Conservation (phyloP, 2,113 vertebrate genomes). For the Pimephales promelas region DNA sequence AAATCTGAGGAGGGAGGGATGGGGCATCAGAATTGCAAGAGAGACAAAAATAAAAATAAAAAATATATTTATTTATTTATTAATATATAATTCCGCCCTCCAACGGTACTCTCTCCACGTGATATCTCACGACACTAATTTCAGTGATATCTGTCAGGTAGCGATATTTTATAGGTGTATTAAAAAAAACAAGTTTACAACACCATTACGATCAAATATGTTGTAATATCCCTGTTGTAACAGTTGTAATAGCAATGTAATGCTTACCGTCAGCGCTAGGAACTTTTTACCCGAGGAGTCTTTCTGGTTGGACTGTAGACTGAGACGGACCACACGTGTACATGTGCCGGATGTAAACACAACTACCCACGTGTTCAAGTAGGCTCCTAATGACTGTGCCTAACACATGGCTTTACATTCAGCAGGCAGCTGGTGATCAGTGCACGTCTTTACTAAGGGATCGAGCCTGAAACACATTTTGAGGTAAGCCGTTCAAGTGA, state of each 20-base stretch:
- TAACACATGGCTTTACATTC: neutral
- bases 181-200: neutral
- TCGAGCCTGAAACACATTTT: neutral
- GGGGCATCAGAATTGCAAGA: too few species aligned
- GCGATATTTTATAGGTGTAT: neutral
- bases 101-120: neutral
- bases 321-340: neutral
- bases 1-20: too few species aligned
- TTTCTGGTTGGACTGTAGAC: neutral
- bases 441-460: neutral
- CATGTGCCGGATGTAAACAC: constrained; percentile 31
- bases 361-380: constrained; percentile 13
- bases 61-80: too few species aligned
- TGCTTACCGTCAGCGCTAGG: neutral
- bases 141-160: neutral
- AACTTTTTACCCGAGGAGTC: neutral
- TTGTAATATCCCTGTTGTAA: neutral
- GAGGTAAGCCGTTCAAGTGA: neutral
- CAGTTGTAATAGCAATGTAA: neutral
- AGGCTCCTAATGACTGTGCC: neutral
- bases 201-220: neutral
- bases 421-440: neutral
- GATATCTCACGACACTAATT: neutral
- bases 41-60: too few species aligned
- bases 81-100: too few species aligned